A percentile compares a stretch with the other conserved stretches of the same genome.
Evolutionary conservation across 1,140 invertebrate genomes (phyloP).

Genomic region (Bombus vancouverensis): DNA sequence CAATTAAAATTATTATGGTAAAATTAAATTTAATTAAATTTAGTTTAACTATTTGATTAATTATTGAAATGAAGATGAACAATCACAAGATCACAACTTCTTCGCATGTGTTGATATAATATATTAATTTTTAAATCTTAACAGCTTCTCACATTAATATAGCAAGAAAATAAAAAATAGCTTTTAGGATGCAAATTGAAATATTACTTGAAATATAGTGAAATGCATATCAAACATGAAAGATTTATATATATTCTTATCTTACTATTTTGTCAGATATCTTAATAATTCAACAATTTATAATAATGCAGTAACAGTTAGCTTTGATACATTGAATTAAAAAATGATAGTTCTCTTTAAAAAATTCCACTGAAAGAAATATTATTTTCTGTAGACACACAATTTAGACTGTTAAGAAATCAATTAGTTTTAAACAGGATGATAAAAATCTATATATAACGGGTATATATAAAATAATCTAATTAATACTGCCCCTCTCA

Average conservation of each 20-base stretch:
- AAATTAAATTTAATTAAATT: neutral
- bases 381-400: neutral
- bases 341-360: neutral
- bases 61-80: neutral
- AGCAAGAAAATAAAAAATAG: neutral
- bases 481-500: neutral
- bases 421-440: neutral
- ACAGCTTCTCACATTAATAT: neutral
- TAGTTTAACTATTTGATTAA: neutral
- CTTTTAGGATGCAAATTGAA: neutral
- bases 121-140: neutral
- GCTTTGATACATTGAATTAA: neutral
- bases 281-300: conserved; percentile 6
- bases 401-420: neutral
- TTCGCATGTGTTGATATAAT: neutral
- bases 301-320: neutral
- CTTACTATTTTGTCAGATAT: neutral
- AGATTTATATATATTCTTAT: neutral
- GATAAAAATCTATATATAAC: neutral
- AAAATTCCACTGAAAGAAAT: neutral
- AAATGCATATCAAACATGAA: neutral
- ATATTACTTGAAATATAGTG: neutral
- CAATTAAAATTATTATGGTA: neutral
- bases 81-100: neutral
- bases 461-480: neutral